phyloP scores from a whole-genome alignment of 2,113 vertebrate species.

The Callocephalon fimbriatum region DNA sequence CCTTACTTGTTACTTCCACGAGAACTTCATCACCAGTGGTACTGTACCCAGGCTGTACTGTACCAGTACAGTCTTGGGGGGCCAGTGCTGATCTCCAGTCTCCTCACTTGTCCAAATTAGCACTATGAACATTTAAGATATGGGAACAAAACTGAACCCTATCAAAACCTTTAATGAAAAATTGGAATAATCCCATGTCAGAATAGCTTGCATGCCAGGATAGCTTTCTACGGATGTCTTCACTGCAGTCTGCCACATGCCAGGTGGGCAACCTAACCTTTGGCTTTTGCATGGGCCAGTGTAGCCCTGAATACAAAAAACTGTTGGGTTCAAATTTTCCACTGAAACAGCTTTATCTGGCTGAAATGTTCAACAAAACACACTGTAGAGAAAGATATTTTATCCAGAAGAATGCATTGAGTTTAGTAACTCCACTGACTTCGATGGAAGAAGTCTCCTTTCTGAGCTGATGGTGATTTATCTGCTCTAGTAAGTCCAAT shows the following conservation, averaged over 20 bases:
- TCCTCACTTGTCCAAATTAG: not conserved
- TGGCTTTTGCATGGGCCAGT: not conserved
- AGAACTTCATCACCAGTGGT: not conserved
- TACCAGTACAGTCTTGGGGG: no score
- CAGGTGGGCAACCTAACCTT: not conserved
- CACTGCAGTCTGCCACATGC: not conserved
- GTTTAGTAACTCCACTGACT: not conserved
- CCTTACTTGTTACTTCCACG: not conserved
- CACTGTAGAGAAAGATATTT: not conserved
- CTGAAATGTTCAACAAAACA: not conserved
- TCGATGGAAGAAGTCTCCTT: not conserved
- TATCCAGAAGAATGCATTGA: not conserved
- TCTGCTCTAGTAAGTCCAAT: not conserved
- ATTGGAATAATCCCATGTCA: not conserved
- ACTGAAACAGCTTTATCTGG: not conserved
- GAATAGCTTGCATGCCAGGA: not conserved
- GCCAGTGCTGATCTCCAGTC: not conserved
- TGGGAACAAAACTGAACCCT: not conserved
- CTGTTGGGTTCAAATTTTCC: not conserved
- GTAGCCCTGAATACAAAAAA: not conserved
- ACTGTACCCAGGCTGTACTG: not conserved
- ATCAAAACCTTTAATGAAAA: not conserved
- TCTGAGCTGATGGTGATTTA: conserved; percentile 18
- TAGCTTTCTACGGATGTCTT: not conserved
- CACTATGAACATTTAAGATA: not conserved